Percentiles rank a stretch among this genome's conserved stretches.
Evolutionary conservation across 2,113 vertebrate genomes (phyloP).

Genomic region (Anas platyrhynchos): DNA sequence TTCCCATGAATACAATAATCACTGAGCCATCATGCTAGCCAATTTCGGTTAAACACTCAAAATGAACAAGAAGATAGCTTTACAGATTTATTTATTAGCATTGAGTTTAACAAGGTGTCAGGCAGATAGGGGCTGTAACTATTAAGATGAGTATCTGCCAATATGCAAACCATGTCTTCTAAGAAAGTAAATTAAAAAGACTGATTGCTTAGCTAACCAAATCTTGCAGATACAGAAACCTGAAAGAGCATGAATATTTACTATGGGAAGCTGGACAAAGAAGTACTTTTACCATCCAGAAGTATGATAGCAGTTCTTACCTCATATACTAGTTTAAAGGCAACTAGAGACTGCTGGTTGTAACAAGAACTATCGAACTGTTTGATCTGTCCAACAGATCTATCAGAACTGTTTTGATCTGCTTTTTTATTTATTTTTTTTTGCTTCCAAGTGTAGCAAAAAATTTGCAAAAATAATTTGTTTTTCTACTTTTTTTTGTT

Average conservation of each 20-base stretch:
- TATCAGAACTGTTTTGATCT: background rate
- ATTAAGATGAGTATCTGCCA: background rate
- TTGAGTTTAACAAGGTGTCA: background rate
- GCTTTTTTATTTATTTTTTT: background rate
- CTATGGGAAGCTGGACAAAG: background rate
- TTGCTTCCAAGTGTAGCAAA: too few relatives aligned
- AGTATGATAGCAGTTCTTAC: background rate
- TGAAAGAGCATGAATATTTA: conserved; percentile 16
- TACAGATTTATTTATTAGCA: background rate
- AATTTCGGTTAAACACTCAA: background rate
- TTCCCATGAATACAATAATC: background rate
- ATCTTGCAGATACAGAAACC: background rate
- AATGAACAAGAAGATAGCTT: background rate
- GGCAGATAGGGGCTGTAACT: background rate
- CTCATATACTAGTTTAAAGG: background rate
- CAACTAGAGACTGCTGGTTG: background rate
- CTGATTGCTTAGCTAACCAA: background rate
- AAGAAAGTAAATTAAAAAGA: background rate
- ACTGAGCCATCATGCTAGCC: background rate
- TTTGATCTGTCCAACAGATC: background rate
- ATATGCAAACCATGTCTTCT: background rate
- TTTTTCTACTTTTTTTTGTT: background rate
- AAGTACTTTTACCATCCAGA: background rate
- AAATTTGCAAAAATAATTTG: background rate
- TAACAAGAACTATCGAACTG: background rate